These are phyloP conservation scores for Nasonia giraulti DNA, from an alignment of 1,140 invertebrate genomes.

Conservation along the genomic window DNA sequence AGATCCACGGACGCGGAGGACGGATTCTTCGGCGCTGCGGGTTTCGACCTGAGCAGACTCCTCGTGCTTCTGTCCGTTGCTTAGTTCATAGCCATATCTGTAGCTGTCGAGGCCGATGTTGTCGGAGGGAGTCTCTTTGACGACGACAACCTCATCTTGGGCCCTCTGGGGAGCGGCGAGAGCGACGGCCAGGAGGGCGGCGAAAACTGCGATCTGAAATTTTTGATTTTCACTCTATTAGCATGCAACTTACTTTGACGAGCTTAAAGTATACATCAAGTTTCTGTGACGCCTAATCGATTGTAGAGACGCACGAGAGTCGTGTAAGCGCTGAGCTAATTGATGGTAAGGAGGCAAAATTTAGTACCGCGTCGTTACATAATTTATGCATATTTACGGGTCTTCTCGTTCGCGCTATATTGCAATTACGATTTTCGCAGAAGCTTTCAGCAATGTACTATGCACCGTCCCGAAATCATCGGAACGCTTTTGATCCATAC, in stretches of 20 bases:
- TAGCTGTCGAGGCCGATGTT: conserved; percentile 70
- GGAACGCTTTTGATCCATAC: not conserved
- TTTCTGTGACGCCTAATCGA: too few relatives aligned
- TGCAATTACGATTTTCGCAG: not conserved
- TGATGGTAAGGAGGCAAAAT: too few relatives aligned
- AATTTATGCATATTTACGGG: too few relatives aligned
- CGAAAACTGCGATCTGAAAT: conserved; percentile 62
- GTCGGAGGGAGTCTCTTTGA: conserved; percentile 61
- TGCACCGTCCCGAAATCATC: too few relatives aligned
- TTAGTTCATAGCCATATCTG: conserved; percentile 75
- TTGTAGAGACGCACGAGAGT: too few relatives aligned
- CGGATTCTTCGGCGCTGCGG: conserved; percentile 60
- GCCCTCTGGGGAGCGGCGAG: conserved; percentile 61
- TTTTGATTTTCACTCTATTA: conserved; percentile 31
- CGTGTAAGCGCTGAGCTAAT: too few relatives aligned
- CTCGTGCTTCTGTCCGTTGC: conserved; percentile 76
- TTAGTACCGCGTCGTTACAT: too few relatives aligned
- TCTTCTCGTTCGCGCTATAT: not conserved
- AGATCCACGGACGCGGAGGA: conserved; percentile 75
- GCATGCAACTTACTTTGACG: too few relatives aligned
- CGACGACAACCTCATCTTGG: conserved; percentile 65
- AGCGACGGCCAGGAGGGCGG: conserved; percentile 65
- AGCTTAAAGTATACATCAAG: too few relatives aligned
- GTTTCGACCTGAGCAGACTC: conserved; percentile 74
- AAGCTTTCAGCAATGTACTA: not conserved